Percentiles rank a stretch among this genome's conserved stretches.
phyloP scores from a whole-genome alignment of 64 coral and sea anemone genomes.

The Catalaphyllia jardinei region DNA sequence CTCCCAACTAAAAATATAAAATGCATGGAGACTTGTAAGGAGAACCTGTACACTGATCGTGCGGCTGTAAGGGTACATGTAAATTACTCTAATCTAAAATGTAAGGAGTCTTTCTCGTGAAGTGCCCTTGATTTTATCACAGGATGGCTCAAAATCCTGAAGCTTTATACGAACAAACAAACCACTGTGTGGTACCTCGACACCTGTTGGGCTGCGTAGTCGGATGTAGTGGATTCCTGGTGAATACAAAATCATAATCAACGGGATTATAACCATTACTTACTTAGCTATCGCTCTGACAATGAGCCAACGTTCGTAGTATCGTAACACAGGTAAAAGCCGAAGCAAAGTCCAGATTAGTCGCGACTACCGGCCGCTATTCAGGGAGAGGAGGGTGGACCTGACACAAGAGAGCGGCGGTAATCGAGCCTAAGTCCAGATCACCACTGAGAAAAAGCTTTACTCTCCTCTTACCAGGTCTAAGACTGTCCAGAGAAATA shows the following conservation, averaged over 20 bases:
- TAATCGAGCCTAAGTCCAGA: no score
- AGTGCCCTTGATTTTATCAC: constrained; percentile 73
- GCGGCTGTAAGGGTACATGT: no score
- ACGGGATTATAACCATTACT: background rate
- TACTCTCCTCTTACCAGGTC: constrained; percentile 49
- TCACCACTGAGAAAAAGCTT: no score
- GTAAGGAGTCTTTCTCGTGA: constrained; percentile 85
- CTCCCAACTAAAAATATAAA: background rate
- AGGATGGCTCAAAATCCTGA: constrained; percentile 74
- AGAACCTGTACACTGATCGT: background rate
- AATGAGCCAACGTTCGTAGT: background rate
- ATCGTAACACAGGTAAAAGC: background rate
- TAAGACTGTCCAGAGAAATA: constrained; percentile 77
- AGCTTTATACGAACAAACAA: constrained; percentile 87
- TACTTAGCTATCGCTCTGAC: background rate
- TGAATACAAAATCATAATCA: background rate
- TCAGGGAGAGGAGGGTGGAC: no score
- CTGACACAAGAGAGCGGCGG: no score
- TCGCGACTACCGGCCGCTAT: no score
- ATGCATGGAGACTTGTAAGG: background rate
- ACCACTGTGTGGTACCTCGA: constrained; percentile 73
- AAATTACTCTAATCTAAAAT: no score
- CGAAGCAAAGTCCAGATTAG: no score
- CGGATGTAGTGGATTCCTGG: constrained; percentile 82
- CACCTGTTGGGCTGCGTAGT: constrained; percentile 75